Evolutionary conservation across 1,140 invertebrate genomes (phyloP).

Genomic region (Aphis gossypii): DNA sequence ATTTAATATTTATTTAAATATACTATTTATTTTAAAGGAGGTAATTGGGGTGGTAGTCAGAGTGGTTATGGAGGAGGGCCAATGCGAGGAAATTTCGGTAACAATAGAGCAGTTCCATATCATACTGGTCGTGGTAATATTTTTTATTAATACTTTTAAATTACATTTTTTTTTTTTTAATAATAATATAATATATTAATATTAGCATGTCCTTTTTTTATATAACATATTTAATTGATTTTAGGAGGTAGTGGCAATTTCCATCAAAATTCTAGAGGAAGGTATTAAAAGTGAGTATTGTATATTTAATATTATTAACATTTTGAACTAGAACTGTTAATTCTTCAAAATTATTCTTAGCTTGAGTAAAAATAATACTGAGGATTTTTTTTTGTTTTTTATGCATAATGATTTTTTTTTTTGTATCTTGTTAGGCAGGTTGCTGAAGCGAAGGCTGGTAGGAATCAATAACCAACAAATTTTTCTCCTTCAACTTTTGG

Average conservation of each 20-base stretch:
- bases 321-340: not conserved
- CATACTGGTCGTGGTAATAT: conserved; percentile 47
- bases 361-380: conserved; percentile 26
- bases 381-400: conserved; percentile 35
- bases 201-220: not conserved
- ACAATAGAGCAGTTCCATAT: conserved; percentile 45
- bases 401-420: conserved; percentile 56
- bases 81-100: conserved; percentile 59
- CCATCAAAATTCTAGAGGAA: conserved; percentile 48
- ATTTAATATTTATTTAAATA: not conserved
- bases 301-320: not conserved
- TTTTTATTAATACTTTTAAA: not conserved
- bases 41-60: conserved; percentile 57
- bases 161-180: not conserved
- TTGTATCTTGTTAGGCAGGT: conserved; percentile 57
- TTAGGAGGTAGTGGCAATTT: conserved; percentile 49
- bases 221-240: not conserved
- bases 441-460: conserved; percentile 52
- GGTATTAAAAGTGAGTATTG: conserved; percentile 46
- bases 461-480: conserved; percentile 57
- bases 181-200: too few species aligned
- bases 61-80: conserved; percentile 59
- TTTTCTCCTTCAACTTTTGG: conserved; percentile 53
- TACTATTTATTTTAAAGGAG: not conserved
- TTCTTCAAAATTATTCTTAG: not conserved